These are phyloP conservation scores for Cantharis rufa DNA, from an alignment of 2,888 invertebrate genomes.

Conservation along the genomic window DNA sequence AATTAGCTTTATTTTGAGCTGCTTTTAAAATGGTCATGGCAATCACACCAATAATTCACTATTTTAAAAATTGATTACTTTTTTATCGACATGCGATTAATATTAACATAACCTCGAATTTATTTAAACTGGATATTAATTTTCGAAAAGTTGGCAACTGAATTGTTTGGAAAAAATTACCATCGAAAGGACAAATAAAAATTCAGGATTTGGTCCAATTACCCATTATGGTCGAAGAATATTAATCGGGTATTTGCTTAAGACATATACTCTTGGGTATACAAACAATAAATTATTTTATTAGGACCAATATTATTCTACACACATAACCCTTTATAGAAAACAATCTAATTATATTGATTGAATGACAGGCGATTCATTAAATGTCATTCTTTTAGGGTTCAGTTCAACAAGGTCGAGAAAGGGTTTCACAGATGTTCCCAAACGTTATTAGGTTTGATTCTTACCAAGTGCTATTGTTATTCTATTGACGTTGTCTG, in stretches of 20 bases:
- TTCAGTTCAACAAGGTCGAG: constrained; percentile 29
- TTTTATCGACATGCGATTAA: neutral
- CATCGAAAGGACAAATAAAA: too few species aligned
- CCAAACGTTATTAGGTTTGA: constrained; percentile 36
- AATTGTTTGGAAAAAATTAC: too few species aligned
- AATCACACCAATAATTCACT: constrained; percentile 10
- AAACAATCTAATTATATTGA: constrained; percentile 59
- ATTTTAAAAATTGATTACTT: neutral
- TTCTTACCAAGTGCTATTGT: constrained; percentile 23
- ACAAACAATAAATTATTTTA: constrained; percentile 51
- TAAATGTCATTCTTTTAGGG: constrained; percentile 54
- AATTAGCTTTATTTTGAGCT: constrained; percentile 45
- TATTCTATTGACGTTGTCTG: constrained; percentile 24
- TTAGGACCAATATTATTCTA: constrained; percentile 51
- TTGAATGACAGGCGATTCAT: constrained; percentile 59
- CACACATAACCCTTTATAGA: constrained; percentile 53
- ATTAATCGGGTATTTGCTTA: neutral
- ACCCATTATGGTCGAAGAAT: neutral
- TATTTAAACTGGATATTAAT: too few species aligned
- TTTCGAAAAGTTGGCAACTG: too few species aligned
- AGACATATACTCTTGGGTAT: neutral
- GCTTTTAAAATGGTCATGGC: constrained; percentile 30
- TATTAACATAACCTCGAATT: neutral
- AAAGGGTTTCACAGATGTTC: constrained; percentile 48
- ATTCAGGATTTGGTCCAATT: neutral